Conservation (phyloP, 2,797 vertebrate genomes). For the Brotula barbata region DNA sequence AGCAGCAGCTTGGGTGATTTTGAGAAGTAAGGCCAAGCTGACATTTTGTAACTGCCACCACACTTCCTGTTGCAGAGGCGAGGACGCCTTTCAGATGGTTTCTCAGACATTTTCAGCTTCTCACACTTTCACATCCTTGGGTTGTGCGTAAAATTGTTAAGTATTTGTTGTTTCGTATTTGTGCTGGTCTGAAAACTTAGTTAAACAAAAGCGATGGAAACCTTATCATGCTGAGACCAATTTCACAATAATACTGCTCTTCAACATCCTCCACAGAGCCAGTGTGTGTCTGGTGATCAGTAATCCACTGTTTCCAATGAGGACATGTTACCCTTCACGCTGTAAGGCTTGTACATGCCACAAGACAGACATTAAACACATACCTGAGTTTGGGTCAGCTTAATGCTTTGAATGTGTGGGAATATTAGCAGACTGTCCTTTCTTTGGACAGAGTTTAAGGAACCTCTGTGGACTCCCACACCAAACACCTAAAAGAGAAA, state of each 20-base stretch:
- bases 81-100: constrained; percentile 29
- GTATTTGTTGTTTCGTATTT: neutral
- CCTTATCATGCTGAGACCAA: neutral
- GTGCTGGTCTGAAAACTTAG: neutral
- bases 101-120: constrained; percentile 12
- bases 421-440: constrained; percentile 86
- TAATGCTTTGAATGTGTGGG: constrained; percentile 92
- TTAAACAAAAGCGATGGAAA: neutral
- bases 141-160: constrained; percentile 22
- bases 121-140: constrained; percentile 31
- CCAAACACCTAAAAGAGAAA: constrained; percentile 86
- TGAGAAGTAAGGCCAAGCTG: constrained; percentile 38
- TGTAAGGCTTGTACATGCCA: constrained; percentile 14
- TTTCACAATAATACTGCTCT: constrained; percentile 3
- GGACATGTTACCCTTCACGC: constrained; percentile 28
- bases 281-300: constrained; percentile 46
- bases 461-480: constrained; percentile 78
- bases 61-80: constrained; percentile 73
- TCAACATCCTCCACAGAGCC: constrained; percentile 33
- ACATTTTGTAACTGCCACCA: constrained; percentile 67
- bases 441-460: constrained; percentile 79
- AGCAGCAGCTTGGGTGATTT: constrained; percentile 28
- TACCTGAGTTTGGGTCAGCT: constrained; percentile 92
- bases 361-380: constrained; percentile 24
- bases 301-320: constrained; percentile 66